Evolutionary conservation across 2,888 invertebrate species (phyloP).

Genomic region (Cryptops parisi): DNA sequence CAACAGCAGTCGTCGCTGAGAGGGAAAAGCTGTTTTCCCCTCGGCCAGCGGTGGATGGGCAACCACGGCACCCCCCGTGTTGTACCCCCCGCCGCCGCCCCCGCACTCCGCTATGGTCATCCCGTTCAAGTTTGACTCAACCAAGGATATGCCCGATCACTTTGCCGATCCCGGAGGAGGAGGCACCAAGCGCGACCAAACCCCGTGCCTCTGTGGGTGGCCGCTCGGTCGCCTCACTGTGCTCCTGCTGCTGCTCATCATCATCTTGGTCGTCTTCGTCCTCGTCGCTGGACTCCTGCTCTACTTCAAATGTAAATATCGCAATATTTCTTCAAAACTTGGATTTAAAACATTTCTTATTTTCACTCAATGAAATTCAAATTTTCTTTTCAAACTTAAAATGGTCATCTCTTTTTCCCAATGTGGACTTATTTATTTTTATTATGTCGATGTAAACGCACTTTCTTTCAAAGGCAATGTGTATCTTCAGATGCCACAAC

Average conservation of each 20-base stretch:
- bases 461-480: too few relatives aligned
- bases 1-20: too few relatives aligned
- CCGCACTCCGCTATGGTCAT: constrained; percentile 9
- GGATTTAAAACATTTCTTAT: too few relatives aligned
- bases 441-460: too few relatives aligned
- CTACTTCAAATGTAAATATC: constrained; percentile 46
- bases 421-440: too few relatives aligned
- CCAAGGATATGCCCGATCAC: constrained; percentile 17
- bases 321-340: too few relatives aligned
- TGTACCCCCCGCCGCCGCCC: constrained; percentile 1
- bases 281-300: constrained; percentile 44
- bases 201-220: constrained; percentile 18
- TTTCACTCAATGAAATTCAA: too few relatives aligned
- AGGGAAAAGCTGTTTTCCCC: too few relatives aligned
- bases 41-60: too few relatives aligned
- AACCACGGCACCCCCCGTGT: neutral
- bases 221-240: constrained; percentile 38
- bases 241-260: constrained; percentile 40
- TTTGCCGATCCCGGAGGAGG: constrained; percentile 11
- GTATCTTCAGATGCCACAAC: too few relatives aligned
- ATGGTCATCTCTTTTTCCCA: too few relatives aligned
- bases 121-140: constrained; percentile 13
- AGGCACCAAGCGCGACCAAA: constrained; percentile 11
- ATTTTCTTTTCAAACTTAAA: too few relatives aligned
- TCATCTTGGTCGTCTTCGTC: constrained; percentile 43